Base-by-base conservation (phyloP, 2,888 invertebrate genomes). In the Eristalis pertinax region DNA sequence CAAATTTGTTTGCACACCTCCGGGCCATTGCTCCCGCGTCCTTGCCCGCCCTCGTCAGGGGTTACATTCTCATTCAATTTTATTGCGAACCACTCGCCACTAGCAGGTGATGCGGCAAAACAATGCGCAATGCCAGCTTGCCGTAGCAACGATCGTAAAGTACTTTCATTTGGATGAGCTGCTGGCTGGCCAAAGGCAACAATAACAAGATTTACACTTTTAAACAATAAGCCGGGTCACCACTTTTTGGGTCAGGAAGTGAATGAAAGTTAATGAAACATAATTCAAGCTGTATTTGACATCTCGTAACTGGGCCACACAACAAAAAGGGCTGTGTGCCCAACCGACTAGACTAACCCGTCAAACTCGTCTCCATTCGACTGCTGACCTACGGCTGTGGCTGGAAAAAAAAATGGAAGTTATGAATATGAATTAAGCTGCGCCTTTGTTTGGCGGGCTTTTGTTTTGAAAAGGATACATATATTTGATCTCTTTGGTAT, bases 401-500 rank as follows among this genome's bases (percentile, higher is more conserved):
- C 15, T 38, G 29, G 13, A 32, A 29, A n/a, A 63, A 29, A 22
- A 43, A 43, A 24, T 32, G 43, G 60, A 63, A 29, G n/a, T 15
- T 22, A 41, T 56, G 19, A 24, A 68, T 76, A 43, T 35, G 32
- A 68, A 68, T 69, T 26, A 56, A 22, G 8, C 65, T n/a, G n/a
- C 56, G 60, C 26, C 19, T 32, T 68, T 76, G 68, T 76, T 63
- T 0, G 26, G 19, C 26, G 38, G 35, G 35, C 13, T 60, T 29
- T 60, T 43, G 43, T 82, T 88, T 89, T 82, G 62, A 91, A 96
- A 97, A 97, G 97, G 97, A 97, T 97, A 97, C 98, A 93, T 98
- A 98, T 92, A 98, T 97, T 91, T 96, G 95, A 94, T 98, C 97
- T 91, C 95, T 94, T 90, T 95, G 94, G 93, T 98, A 98, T 91